Evolutionary conservation across 37 sponge, comb jelly and placozoan species (phyloP), one percentile per base, ranked within the genome.

Genomic region (Aphrocallistes beatrix): DNA sequence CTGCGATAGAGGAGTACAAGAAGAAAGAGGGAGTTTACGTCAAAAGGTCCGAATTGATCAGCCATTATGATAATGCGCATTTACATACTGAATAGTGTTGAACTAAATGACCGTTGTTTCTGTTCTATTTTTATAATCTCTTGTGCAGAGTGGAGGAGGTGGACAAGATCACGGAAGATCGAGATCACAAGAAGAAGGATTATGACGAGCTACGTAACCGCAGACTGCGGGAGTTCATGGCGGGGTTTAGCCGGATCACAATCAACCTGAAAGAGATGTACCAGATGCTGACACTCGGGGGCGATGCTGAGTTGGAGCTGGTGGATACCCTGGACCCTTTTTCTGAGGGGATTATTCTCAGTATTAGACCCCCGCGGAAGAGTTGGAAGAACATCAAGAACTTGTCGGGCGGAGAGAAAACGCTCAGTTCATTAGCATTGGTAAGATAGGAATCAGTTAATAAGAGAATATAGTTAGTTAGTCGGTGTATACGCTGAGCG

Each of bases 331-430:
- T 95, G 39, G 99, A 98, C 69, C 99, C 99, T 1, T 98, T 98
- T 87, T 94, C 95, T 37, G 99, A 98, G 85, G 99, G 99, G 0
- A 98, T 98, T 37, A 94, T 95, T 50, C 95, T 98, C 86, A 95
- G 96, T 85, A 96, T 98, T 1, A 85, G 99, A 17, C 99, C 99
- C 8, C 99, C 99, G 0, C 90, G 93, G 94, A 98, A 98, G 84
- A 95, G 96, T 82, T 98, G 99, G 99, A 98, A 98, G 90, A 98
- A 93, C 85, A 98, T 98, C 49, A 92, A 92, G 42, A 98, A 98
- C 49, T 88, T 98, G 32, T 95, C 96, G 0, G 99, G 99, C 8
- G 99, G 99, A 38, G 99, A 98, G 89, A 98, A 98, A 88, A 98
- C 99, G 0, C 94, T 98, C 84, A 98, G 99, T 49, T 98, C 99